These are phyloP conservation scores for Myanophis thanlyinensis DNA, from an alignment of 2,113 vertebrate genomes.

Conservation along the genomic window DNA sequence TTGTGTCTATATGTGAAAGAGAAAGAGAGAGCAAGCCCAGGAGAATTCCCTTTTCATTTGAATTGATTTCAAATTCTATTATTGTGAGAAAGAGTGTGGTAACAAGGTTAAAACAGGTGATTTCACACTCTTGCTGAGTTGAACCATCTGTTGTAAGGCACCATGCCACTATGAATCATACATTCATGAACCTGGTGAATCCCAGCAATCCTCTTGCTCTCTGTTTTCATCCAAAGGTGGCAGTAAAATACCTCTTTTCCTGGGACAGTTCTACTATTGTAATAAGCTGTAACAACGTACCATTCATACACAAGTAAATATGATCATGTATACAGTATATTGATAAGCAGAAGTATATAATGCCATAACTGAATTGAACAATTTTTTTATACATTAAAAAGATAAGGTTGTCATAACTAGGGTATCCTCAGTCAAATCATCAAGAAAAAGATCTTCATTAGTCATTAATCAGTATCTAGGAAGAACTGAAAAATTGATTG, in stretches of 20 bases:
- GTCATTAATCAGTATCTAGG: neutral
- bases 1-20: neutral
- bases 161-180: neutral
- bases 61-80: neutral
- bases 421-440: neutral
- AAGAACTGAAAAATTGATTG: neutral
- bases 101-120: neutral
- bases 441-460: neutral
- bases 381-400: neutral
- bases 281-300: neutral
- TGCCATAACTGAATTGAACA: neutral
- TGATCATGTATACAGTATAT: neutral
- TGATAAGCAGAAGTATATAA: neutral
- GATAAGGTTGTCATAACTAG: neutral
- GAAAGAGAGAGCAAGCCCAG: neutral
- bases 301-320: neutral
- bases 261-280: neutral
- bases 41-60: neutral
- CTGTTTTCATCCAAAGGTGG: neutral
- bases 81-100: neutral
- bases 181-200: neutral
- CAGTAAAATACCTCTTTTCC: neutral
- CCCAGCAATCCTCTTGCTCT: neutral
- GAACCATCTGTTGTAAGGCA: neutral
- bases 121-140: neutral